Evolutionary conservation across 2,113 vertebrate genomes (phyloP), one percentile per base, ranked within the genome.

Genomic region (Opisthocomus hoazin): DNA sequence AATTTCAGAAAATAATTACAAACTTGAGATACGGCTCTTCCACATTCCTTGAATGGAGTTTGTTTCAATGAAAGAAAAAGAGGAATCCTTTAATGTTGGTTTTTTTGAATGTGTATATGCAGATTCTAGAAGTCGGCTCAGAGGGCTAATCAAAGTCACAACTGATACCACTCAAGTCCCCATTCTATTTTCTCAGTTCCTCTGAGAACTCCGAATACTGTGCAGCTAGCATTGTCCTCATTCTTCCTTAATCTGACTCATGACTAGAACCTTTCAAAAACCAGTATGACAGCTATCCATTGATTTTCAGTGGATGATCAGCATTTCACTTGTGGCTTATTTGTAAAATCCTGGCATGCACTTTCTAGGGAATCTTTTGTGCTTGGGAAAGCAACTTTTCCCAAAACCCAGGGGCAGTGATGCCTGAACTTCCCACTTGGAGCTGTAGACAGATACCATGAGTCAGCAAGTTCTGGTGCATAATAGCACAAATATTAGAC

Each of bases 311-410:
- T 11, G 36, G 30, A 64, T 39, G 30, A 78, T n/a, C 16, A 53
- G 30, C 22, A 50, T 39, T 89, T 85, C 22, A 39, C 7, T 19
- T 26, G 34, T 39, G n/a, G 22, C 26, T 81, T 39, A 39, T 17
- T 54, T 46, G 30, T 34, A 85, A 85, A 85, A 77, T 60, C 7
- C 58, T 81, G 53, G 64, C 15, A 29, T 3, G 4, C 60, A 58
- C 1, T 1, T 69, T 70, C 39, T 58, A 51, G 15, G 22, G 45
- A 64, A 29, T 74, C 21, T 39, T 77, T 53, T 0, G 0, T 15
- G 36, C 34, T 34, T 56, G 37, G 53, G 57, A 88, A 80, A 91
- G 69, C 41, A 66, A 30, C 17, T 58, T 46, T 41, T 26, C 51
- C n/a, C 60, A 26, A 60, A 80, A 54, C 8, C 22, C 41, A 34